phyloP scores from a whole-genome alignment of 2,797 vertebrate species.

The Chanos chanos region DNA sequence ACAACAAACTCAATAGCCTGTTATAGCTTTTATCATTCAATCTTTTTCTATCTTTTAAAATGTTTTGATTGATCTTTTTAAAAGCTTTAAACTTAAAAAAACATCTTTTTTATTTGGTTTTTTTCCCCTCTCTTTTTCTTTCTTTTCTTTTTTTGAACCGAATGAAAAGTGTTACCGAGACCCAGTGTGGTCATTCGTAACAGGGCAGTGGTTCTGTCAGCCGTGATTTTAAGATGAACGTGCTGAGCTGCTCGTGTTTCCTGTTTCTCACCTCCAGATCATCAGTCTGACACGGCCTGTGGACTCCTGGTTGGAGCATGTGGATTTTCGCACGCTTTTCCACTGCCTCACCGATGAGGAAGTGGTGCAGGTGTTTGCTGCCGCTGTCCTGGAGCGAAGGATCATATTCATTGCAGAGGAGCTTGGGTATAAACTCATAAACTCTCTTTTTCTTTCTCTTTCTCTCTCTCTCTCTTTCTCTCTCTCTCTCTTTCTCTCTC shows the following conservation, averaged over 20 bases:
- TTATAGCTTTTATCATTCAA: no score
- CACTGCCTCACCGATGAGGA: constrained; percentile 74
- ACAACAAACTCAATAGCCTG: no score
- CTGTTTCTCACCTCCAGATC: constrained; percentile 66
- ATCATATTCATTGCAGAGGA: constrained; percentile 88
- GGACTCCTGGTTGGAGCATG: constrained; percentile 90
- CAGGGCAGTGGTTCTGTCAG: no score
- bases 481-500: not conserved
- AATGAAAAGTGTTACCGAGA: no score
- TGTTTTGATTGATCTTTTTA: not conserved
- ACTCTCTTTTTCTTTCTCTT: not conserved
- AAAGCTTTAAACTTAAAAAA: not conserved
- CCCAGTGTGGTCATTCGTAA: no score
- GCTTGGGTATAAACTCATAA: constrained; percentile 74
- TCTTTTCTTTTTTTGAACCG: no score
- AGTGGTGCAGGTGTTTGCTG: constrained; percentile 84
- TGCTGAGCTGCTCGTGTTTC: no score
- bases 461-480: not conserved
- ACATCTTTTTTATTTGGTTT: not conserved
- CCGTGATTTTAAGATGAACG: no score
- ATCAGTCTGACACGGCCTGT: constrained; percentile 86
- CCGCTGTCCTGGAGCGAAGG: constrained; percentile 80
- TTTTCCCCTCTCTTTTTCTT: no score
- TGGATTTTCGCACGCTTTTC: constrained; percentile 83
- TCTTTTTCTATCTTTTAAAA: not conserved